Base-by-base conservation (phyloP, 2,797 vertebrate species). In the Kryptolebias ocellatus region DNA sequence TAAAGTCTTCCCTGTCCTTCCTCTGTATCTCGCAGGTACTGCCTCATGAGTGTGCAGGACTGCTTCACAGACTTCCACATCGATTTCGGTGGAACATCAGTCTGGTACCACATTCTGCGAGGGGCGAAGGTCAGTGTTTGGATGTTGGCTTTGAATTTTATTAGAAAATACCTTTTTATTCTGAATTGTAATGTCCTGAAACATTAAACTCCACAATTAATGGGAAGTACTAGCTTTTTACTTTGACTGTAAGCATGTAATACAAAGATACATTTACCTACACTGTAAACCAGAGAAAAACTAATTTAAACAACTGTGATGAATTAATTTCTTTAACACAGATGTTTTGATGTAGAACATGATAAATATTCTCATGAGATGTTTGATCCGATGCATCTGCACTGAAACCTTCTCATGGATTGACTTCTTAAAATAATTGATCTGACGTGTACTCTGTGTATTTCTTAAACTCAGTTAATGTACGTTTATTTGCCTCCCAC, bases 21-120 rank as follows among this genome's bases (percentile, higher is more conserved):
- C 14, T 59, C 14, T 20, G 0, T 20, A 4, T 59, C 2, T 62
- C 15, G 18, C 85, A 99, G 98, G 81, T 99, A 99, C 90, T 99
- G 98, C 90, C 92, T 99, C 62, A 99, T 99, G 98, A 99, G 98
- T 70, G 98, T 99, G 60, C 95, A 96, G 89, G 98, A 96, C 87
- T 99, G 97, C 91, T 99, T 98, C 89, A 99, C 98, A 80, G 98
- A 99, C 88, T 99, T 99, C 89, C 98, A 99, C 49, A 96, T 99
- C 67, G 98, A 99, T 89, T 99, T 99, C 9, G 98, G 97, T 52
- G 98, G 98, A 37, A 99, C 98, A 28, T 98, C 98, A 4, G 98
- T 99, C 64, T 99, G 98, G 98, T 99, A 99, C 84, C 98, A 99
- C 85, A 96, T 99, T 83, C 94, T 96, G 78, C 93, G 95, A 91